phyloP scores from a whole-genome alignment of 1,140 invertebrate species.

The Mactra quadrangularis region DNA sequence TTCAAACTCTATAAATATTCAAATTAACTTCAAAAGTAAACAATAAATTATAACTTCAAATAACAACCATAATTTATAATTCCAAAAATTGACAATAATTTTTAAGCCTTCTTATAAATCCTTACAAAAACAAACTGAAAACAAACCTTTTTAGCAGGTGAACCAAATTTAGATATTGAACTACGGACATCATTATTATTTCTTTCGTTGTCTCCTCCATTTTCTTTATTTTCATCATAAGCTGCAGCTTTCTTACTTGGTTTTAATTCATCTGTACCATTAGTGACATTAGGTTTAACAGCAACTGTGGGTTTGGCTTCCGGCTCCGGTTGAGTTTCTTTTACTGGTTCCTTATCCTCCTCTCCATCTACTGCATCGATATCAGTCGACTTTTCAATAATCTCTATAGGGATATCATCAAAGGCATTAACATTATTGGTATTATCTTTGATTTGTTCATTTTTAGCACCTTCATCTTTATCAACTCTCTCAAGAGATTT shows the following conservation, averaged over 20 bases:
- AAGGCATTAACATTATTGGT: too few species aligned
- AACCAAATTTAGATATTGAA: slow-evolving; percentile 44
- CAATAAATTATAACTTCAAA: too few species aligned
- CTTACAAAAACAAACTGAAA: too few species aligned
- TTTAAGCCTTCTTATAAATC: too few species aligned
- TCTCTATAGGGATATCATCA: background rate
- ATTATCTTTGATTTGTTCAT: background rate
- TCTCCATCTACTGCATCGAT: too few species aligned
- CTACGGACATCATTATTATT: slow-evolving; percentile 19
- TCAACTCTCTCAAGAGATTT: slow-evolving; percentile 12
- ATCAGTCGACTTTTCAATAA: background rate
- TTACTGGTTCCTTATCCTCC: background rate
- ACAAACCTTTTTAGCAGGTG: slow-evolving; percentile 37
- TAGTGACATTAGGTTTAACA: background rate
- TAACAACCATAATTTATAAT: too few species aligned
- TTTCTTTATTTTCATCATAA: slow-evolving; percentile 6
- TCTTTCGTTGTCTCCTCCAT: background rate
- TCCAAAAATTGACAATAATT: too few species aligned
- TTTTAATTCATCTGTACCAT: background rate
- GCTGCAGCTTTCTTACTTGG: background rate
- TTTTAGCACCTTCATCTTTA: background rate
- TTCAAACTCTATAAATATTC: too few species aligned
- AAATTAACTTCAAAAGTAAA: too few species aligned
- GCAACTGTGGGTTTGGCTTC: background rate
- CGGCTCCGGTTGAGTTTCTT: background rate